Conservation (phyloP, 2,797 vertebrate genomes). For the Sebastes iracundus region DNA sequence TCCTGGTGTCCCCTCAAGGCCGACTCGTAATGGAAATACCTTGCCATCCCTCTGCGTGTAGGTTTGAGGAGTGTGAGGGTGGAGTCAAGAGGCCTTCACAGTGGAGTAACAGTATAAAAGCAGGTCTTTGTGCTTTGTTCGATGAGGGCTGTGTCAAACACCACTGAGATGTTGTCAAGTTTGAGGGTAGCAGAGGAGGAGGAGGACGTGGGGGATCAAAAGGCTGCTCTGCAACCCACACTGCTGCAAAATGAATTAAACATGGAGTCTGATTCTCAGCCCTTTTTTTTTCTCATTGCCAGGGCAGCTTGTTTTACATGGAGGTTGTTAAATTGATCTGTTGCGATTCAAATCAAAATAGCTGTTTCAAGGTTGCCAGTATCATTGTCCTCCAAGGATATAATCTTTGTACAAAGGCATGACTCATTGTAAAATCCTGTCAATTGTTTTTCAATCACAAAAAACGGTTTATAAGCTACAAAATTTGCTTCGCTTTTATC, state of each 20-base stretch:
- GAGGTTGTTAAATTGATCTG: conserved; percentile 42
- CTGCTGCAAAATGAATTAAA: conserved; percentile 36
- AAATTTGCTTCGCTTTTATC: conserved; percentile 54
- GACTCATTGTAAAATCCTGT: conserved; percentile 56
- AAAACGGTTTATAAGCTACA: conserved; percentile 59
- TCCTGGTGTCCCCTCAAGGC: conserved; percentile 53
- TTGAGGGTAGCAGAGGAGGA: conserved; percentile 17
- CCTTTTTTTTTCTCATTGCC: conserved; percentile 7
- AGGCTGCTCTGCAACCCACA: conserved; percentile 46
- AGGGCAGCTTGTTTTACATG: conserved; percentile 39
- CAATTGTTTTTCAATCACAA: conserved; percentile 46
- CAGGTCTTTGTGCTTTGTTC: conserved; percentile 85
- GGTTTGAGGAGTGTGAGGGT: conserved; percentile 58
- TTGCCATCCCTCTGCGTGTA: conserved; percentile 43
- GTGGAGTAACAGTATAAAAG: conserved; percentile 81
- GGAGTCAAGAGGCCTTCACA: conserved; percentile 80
- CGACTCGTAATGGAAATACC: conserved; percentile 48
- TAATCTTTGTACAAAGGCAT: conserved; percentile 57
- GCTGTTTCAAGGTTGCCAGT: conserved; percentile 38
- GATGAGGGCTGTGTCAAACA: conserved; percentile 56
- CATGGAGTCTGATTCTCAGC: conserved; percentile 25
- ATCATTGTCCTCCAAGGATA: conserved; percentile 43
- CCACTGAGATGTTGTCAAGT: conserved; percentile 53
- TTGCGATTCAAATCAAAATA: conserved; percentile 40
- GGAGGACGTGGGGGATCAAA: conserved; percentile 22